Evolutionary conservation across 2,888 invertebrate genomes (phyloP), one percentile per base, ranked within the genome.

Genomic region (Thumatha senex): DNA sequence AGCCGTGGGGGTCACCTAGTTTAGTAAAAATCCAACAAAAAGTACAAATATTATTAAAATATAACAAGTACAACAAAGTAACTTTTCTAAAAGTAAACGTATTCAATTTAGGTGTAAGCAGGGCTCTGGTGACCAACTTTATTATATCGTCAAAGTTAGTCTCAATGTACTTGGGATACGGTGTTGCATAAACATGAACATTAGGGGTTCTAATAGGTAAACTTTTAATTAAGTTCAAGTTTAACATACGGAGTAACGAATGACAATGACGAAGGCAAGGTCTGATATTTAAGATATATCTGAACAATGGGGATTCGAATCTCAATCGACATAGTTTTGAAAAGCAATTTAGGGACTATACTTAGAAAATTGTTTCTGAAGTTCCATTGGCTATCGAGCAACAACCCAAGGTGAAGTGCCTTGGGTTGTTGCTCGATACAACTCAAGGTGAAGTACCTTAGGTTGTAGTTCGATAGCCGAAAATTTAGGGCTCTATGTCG

Each of bases 211-310:
- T 66, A 67, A 70, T 63, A 59, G 66, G 35, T 46, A 46, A 76
- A 76, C 67, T 76, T 76, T 72, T 76, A 72, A 76, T 76, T 74
- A 74, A 74, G 68, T 60, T 51, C 64, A 38, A 46, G 49, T 54
- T 67, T 54, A 56, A 56, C 47, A 54, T 45, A 55, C 46, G 46
- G 43, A 45, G 31, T 40, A 56, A 52, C 35, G 9, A 54, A 54
- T 40, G 48, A 18, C 7, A 33, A 18, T 40, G 24, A 35, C 40
- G 44, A 51, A 33, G 34, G 12, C 11, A n/a, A n/a, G 41, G 44
- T 36, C 14, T n/a, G 31, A 35, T 13, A 46, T 40, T 8, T 43
- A 15, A 46, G 40, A n/a, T 48, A n/a, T 48, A 46, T 40, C 4
- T 5, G 30, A 13, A 41, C 11, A 13, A 34, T 13, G 12, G 36